Conservation (phyloP, 2,797 vertebrate genomes). For the Myotis findleyi region DNA sequence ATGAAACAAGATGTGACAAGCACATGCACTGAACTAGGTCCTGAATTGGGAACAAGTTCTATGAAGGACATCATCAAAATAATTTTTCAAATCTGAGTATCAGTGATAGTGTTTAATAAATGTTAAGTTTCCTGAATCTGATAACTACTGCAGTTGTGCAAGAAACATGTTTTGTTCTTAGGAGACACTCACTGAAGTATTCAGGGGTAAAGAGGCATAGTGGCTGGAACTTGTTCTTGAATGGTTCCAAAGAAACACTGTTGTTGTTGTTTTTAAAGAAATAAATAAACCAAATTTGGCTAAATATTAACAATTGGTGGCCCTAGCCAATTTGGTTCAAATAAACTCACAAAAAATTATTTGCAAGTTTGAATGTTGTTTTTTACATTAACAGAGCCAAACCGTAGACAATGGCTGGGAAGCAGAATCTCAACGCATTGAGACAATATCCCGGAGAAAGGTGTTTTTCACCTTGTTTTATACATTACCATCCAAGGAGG, state of each 20-base stretch:
- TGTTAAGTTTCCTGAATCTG: constrained; percentile 10
- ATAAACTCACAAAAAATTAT: no score
- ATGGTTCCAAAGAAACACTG: not conserved
- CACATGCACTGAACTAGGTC: not conserved
- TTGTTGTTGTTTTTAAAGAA: not conserved
- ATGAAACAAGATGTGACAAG: not conserved
- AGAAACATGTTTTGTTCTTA: not conserved
- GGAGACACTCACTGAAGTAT: not conserved
- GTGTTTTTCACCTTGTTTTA: no score
- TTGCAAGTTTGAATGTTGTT: no score
- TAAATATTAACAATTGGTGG: not conserved
- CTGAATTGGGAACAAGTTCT: not conserved
- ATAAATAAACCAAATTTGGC: not conserved
- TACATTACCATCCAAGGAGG: no score
- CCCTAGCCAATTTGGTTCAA: no score
- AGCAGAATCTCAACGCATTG: no score
- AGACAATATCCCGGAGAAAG: no score
- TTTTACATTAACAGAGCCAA: no score
- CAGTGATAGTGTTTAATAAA: not conserved
- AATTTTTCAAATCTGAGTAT: not conserved
- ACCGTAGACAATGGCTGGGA: no score
- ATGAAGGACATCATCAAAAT: not conserved
- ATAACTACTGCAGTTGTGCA: not conserved
- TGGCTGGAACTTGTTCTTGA: not conserved
- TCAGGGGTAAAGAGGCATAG: not conserved